These are phyloP conservation scores for Microtus oregoni DNA, from an alignment of 2,113 vertebrate genomes.

Conservation along the genomic window DNA sequence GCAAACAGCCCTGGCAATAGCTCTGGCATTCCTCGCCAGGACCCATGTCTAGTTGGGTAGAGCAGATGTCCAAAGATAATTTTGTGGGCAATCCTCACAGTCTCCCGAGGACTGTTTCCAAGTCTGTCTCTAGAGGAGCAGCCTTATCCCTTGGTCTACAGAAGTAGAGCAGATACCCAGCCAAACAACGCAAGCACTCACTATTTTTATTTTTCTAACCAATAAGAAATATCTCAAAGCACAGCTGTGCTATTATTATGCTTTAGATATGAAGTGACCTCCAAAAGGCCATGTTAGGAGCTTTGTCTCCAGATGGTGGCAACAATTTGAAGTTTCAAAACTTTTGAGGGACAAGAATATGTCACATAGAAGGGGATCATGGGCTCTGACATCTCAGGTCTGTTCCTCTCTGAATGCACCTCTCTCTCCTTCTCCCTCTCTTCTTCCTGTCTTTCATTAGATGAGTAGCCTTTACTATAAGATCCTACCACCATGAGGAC, in stretches of 20 bases:
- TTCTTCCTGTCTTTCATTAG: not conserved
- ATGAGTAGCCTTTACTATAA: not conserved
- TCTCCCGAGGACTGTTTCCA: not conserved
- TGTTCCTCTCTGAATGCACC: not conserved
- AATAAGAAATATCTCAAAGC: not conserved
- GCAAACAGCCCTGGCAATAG: not conserved
- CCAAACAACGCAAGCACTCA: not conserved
- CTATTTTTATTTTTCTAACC: not conserved
- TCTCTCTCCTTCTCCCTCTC: not conserved
- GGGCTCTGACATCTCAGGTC: not conserved
- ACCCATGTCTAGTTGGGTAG: not conserved
- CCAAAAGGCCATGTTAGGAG: not conserved
- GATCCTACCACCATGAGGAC: not conserved
- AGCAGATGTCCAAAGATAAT: not conserved
- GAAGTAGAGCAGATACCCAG: not conserved
- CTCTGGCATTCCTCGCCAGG: not conserved
- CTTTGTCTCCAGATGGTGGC: not conserved
- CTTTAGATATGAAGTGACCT: not conserved
- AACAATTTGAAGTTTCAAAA: not conserved
- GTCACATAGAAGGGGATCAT: not conserved
- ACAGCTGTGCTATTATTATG: not conserved
- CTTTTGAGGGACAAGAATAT: not conserved
- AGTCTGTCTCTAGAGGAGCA: not conserved
- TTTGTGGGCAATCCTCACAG: not conserved
- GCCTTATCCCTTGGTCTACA: not conserved